These are phyloP conservation scores for Limonius californicus DNA, from an alignment of 1,140 invertebrate species.

Conservation along the genomic window DNA sequence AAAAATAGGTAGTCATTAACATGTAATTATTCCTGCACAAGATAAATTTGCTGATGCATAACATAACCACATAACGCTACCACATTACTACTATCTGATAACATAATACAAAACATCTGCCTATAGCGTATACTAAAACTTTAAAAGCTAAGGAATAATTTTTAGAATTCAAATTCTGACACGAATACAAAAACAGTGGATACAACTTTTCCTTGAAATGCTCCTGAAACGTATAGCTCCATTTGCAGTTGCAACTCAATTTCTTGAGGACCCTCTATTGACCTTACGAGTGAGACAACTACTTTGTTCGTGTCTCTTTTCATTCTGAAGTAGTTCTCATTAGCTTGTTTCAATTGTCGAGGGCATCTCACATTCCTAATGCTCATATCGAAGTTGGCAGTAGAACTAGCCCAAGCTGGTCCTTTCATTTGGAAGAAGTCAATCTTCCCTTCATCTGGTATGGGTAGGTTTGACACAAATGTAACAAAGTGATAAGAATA, in stretches of 20 bases:
- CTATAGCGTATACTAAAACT: too few relatives aligned
- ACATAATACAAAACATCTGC: too few relatives aligned
- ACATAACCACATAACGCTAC: too few relatives aligned
- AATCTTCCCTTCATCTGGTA: constrained; percentile 63
- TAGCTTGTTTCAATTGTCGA: constrained; percentile 56
- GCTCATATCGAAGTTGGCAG: constrained; percentile 71
- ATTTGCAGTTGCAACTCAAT: constrained; percentile 82
- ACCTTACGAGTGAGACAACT: constrained; percentile 66
- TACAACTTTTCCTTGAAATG: constrained; percentile 72
- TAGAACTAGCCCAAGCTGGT: constrained; percentile 62
- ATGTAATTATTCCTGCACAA: too few relatives aligned
- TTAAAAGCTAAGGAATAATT: too few relatives aligned
- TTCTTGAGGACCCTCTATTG: constrained; percentile 82
- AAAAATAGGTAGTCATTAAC: too few relatives aligned
- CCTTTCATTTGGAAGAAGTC: constrained; percentile 87
- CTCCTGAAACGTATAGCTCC: constrained; percentile 71
- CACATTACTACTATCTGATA: too few relatives aligned
- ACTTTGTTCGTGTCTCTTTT: constrained; percentile 27
- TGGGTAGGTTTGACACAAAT: constrained; percentile 76
- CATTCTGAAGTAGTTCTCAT: constrained; percentile 60
- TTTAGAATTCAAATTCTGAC: constrained; percentile 75
- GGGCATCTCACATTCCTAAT: constrained; percentile 62
- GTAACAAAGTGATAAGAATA: constrained; percentile 90
- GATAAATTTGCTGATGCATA: too few relatives aligned
- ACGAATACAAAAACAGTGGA: constrained; percentile 83